Conservation (phyloP, 2,797 vertebrate genomes). For the Catharus ustulatus region DNA sequence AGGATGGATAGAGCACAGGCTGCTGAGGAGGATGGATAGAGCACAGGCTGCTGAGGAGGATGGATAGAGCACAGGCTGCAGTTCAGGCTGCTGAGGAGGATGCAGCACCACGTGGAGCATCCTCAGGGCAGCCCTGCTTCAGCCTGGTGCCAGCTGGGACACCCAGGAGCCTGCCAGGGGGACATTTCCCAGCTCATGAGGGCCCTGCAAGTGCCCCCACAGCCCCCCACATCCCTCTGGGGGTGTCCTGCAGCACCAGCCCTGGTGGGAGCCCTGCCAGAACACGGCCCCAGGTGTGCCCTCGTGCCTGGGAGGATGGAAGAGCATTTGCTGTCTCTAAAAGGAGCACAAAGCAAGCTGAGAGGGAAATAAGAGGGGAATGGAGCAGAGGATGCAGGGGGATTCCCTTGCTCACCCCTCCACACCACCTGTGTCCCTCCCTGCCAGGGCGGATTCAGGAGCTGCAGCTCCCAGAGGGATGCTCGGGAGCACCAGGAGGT, state of each 20-base stretch:
- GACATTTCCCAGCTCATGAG: background rate
- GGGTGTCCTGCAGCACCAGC: background rate
- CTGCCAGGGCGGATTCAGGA: rapidly evolving
- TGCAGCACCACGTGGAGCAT: background rate
- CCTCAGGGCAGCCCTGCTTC: background rate
- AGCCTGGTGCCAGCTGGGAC: background rate
- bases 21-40: too few species aligned
- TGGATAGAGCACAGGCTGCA: background rate
- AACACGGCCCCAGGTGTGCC: background rate
- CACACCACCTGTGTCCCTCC: rapidly evolving
- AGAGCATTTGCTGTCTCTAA: background rate
- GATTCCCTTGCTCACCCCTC: background rate
- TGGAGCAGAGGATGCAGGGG: rapidly evolving
- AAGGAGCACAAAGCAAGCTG: background rate
- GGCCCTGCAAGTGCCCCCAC: background rate
- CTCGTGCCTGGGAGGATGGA: background rate
- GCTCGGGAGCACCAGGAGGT: background rate
- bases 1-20: too few species aligned
- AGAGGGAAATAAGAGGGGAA: background rate
- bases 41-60: too few species aligned
- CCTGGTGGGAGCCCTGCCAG: background rate
- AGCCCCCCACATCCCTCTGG: background rate
- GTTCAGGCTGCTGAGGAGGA: background rate
- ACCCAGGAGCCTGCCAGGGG: background rate
- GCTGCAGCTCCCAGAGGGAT: background rate